These are phyloP conservation scores for Xenopus petersii DNA, from an alignment of 2,797 vertebrate species.

Conservation along the genomic window DNA sequence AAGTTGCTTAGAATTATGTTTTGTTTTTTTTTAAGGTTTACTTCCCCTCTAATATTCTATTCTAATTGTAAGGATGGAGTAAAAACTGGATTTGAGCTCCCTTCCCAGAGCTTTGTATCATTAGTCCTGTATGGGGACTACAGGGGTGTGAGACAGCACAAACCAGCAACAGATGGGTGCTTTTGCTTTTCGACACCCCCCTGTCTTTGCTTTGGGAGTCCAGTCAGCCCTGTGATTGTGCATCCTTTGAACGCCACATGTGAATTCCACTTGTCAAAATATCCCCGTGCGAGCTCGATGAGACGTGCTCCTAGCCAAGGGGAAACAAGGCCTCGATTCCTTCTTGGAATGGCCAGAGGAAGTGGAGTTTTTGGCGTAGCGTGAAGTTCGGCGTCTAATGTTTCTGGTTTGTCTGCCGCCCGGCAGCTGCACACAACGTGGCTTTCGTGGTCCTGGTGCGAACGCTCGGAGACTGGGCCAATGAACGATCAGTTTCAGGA, in stretches of 20 bases:
- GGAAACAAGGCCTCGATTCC: constrained; percentile 46
- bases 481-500: too few relatives aligned
- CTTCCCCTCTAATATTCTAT: too few relatives aligned
- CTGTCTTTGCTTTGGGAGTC: background rate
- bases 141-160: background rate
- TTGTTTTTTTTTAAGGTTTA: too few relatives aligned
- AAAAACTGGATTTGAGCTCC: too few relatives aligned
- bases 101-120: background rate
- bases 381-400: constrained; percentile 9
- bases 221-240: background rate
- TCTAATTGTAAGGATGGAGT: too few relatives aligned
- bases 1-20: too few relatives aligned
- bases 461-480: too few relatives aligned
- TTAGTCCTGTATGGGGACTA: background rate
- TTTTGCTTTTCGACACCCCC: background rate
- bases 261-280: constrained; percentile 83
- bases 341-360: constrained; percentile 14
- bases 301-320: constrained; percentile 29
- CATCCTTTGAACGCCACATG: constrained; percentile 56
- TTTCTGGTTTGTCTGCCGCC: constrained; percentile 14
- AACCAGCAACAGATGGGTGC: background rate
- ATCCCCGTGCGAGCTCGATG: constrained; percentile 51
- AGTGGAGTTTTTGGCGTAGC: background rate
- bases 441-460: background rate
- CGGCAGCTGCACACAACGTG: background rate